These are phyloP conservation scores for Neogale vison DNA, from an alignment of 2,113 vertebrate genomes.

Conservation along the genomic window DNA sequence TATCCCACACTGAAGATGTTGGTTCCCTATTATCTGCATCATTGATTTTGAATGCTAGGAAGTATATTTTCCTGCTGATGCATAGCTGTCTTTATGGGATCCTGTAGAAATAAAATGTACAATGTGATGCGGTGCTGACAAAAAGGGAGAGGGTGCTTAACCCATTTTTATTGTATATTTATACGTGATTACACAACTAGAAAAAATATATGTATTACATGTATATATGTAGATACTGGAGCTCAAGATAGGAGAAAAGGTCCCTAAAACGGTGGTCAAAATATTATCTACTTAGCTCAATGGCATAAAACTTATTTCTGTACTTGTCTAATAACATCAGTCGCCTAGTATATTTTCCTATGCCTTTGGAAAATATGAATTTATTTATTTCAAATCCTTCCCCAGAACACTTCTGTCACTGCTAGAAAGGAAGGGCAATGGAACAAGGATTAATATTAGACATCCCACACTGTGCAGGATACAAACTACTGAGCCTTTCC, in stretches of 20 bases:
- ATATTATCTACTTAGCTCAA: background rate
- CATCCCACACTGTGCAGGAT: background rate
- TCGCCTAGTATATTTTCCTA: background rate
- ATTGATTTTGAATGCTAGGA: conserved; percentile 78
- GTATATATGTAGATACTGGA: conserved; percentile 51
- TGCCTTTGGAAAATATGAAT: background rate
- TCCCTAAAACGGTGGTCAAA: background rate
- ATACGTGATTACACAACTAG: background rate
- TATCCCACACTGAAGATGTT: conserved; percentile 69
- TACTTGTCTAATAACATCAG: background rate
- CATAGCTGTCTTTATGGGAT: conserved; percentile 68
- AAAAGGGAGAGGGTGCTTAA: background rate
- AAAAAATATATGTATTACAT: background rate
- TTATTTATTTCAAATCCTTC: conserved; percentile 21
- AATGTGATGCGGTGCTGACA: conserved; percentile 33
- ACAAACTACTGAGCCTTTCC: conserved; percentile 20
- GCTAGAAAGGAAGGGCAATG: background rate
- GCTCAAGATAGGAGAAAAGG: conserved; percentile 15
- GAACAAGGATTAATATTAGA: background rate
- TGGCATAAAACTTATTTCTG: background rate
- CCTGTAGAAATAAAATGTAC: conserved; percentile 68
- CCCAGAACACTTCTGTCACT: background rate
- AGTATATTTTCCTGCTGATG: conserved; percentile 74
- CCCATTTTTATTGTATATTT: conserved; percentile 45
- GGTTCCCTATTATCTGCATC: conserved; percentile 72